A percentile compares a stretch with the other conserved stretches of the same genome.
These are phyloP conservation scores for Salvelinus alpinus DNA, from an alignment of 2,113 vertebrate genomes.

Conservation along the genomic window DNA sequence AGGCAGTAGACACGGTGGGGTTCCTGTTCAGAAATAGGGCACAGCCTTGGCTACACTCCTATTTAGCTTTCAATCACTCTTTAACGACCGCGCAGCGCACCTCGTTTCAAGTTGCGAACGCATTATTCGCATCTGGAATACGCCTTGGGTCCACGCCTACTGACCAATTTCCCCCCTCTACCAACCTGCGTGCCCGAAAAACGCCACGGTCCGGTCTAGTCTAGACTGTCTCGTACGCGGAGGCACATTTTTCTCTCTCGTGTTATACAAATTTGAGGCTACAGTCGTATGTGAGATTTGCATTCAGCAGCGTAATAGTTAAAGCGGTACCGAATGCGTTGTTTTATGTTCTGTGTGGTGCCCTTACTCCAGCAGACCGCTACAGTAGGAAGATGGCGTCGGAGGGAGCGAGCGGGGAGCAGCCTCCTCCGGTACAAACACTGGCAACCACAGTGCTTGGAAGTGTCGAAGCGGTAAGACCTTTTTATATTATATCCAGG, in stretches of 20 bases:
- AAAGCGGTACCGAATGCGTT: slow-evolving; percentile 69
- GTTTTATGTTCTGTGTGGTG: slow-evolving; percentile 43
- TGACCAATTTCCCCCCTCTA: slow-evolving; percentile 3
- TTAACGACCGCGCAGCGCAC: slow-evolving; percentile 11
- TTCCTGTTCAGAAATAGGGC: not conserved
- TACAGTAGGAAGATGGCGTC: slow-evolving; percentile 82
- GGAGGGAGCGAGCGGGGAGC: slow-evolving; percentile 78
- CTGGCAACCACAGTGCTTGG: slow-evolving; percentile 72
- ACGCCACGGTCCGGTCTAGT: not conserved
- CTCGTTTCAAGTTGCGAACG: slow-evolving; percentile 27
- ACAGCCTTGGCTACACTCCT: not conserved
- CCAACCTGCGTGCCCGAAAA: slow-evolving; percentile 14
- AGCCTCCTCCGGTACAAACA: slow-evolving; percentile 73
- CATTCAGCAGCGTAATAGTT: slow-evolving; percentile 68
- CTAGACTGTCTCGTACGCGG: not conserved
- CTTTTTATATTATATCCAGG: not conserved
- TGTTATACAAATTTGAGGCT: not conserved
- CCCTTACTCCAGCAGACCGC: slow-evolving; percentile 69
- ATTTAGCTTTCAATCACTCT: no score
- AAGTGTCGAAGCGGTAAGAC: slow-evolving; percentile 74
- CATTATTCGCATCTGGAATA: slow-evolving; percentile 61
- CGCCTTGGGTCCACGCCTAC: slow-evolving; percentile 47
- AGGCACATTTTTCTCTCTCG: not conserved
- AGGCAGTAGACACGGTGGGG: no score
- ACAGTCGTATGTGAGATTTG: slow-evolving; percentile 28